Conservation (phyloP, 2,888 invertebrate genomes). For the Eurytoma adleriae region DNA sequence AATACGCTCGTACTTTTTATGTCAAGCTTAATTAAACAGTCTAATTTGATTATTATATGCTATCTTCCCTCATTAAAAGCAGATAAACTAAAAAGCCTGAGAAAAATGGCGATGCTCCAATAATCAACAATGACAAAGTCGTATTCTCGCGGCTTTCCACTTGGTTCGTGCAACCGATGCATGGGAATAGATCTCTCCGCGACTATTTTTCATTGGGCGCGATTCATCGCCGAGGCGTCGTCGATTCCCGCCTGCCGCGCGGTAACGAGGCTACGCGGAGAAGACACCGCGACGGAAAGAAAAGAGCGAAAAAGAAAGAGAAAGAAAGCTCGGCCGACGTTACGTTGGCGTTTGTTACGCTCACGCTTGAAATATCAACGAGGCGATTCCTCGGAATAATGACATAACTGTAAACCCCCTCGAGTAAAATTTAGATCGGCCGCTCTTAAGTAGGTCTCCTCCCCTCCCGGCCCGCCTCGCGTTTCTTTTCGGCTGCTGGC, state of each 20-base stretch:
- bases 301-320: slow-evolving; percentile 12
- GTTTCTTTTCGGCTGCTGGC: slow-evolving; percentile 38
- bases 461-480: not conserved
- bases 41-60: too few species aligned
- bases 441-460: slow-evolving; percentile 42
- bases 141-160: not conserved
- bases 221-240: not conserved
- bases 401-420: slow-evolving; percentile 57
- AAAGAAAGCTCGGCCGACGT: slow-evolving; percentile 15
- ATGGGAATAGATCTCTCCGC: not conserved
- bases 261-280: slow-evolving; percentile 16
- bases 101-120: not conserved
- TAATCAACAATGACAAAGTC: not conserved
- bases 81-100: not conserved
- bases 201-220: not conserved
- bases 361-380: slow-evolving; percentile 57
- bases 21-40: too few species aligned
- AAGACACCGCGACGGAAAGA: not conserved
- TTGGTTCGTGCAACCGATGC: not conserved
- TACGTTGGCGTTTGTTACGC: slow-evolving; percentile 50
- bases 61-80: too few species aligned
- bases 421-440: slow-evolving; percentile 59
- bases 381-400: slow-evolving; percentile 54
- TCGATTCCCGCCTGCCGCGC: not conserved
- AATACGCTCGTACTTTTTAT: too few species aligned